These are phyloP conservation scores for Perodicticus potto DNA, from an alignment of 2,797 vertebrate genomes.

Conservation along the genomic window DNA sequence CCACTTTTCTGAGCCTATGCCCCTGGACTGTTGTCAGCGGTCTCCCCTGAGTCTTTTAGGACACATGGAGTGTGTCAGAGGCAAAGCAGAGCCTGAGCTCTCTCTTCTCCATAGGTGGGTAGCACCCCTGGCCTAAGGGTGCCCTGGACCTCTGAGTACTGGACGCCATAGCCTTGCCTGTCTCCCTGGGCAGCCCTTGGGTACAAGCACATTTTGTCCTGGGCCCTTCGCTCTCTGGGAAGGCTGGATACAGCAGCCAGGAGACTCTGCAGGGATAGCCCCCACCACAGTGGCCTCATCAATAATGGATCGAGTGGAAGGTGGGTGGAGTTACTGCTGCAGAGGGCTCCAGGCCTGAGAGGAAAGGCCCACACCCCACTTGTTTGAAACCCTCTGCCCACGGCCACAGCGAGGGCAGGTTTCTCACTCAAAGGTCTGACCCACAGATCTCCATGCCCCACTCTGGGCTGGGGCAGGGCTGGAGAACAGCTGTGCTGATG, in stretches of 20 bases:
- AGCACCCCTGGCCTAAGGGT: neutral
- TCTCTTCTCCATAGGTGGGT: neutral
- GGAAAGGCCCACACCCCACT: neutral
- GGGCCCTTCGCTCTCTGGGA: neutral
- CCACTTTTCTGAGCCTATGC: neutral
- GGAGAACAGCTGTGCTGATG: neutral
- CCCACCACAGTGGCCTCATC: neutral
- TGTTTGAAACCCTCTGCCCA: neutral
- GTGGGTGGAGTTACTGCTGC: neutral
- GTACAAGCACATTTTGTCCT: neutral
- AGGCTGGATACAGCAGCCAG: slow-evolving; percentile 25
- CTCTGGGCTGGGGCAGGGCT: neutral
- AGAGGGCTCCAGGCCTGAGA: neutral
- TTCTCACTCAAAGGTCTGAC: neutral
- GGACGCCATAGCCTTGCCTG: neutral
- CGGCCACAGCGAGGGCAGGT: neutral
- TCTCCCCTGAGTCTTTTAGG: neutral
- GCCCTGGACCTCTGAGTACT: neutral
- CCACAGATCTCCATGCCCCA: neutral
- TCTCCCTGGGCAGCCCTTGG: neutral
- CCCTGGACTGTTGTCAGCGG: neutral
- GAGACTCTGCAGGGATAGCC: neutral
- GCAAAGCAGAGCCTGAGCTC: neutral
- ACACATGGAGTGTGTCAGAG: neutral
- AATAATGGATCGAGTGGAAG: slow-evolving; percentile 68